Percentiles rank a stretch among this genome's conserved stretches.
These are phyloP conservation scores for Osedax frankpressi DNA, from an alignment of 2,888 invertebrate species.

Conservation along the genomic window DNA sequence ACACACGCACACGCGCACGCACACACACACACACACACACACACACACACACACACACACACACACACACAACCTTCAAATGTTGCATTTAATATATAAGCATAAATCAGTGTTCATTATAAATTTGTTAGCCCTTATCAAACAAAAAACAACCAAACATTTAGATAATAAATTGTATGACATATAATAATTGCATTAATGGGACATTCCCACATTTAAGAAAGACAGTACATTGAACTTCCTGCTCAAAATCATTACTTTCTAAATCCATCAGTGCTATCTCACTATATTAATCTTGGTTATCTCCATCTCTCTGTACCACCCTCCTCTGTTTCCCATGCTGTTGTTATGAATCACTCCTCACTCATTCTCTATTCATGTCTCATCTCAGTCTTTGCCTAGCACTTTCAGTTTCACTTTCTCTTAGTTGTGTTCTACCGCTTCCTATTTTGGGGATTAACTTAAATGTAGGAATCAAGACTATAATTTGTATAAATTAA, in stretches of 20 bases:
- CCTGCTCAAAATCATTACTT: not conserved
- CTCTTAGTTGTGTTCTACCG: not conserved
- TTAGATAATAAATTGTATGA: not conserved
- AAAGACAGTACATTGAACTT: no score
- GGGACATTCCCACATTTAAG: not conserved
- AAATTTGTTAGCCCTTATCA: no score
- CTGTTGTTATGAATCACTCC: not conserved
- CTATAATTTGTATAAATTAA: no score
- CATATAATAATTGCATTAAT: not conserved
- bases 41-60: not conserved
- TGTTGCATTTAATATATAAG: not conserved
- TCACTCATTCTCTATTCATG: not conserved
- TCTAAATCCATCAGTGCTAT: not conserved
- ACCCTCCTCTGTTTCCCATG: not conserved
- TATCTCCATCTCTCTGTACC: not conserved
- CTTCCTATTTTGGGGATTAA: not conserved
- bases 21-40: conserved; percentile 1
- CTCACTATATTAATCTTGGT: not conserved
- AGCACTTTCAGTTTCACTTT: not conserved
- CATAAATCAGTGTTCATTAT: no score
- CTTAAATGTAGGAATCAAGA: no score
- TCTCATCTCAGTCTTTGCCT: not conserved
- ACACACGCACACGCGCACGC: not conserved
- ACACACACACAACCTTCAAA: not conserved
- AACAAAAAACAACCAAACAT: no score